Evolutionary conservation across 1,140 invertebrate genomes (phyloP).

Genomic region (Andrena cerasifolii): DNA sequence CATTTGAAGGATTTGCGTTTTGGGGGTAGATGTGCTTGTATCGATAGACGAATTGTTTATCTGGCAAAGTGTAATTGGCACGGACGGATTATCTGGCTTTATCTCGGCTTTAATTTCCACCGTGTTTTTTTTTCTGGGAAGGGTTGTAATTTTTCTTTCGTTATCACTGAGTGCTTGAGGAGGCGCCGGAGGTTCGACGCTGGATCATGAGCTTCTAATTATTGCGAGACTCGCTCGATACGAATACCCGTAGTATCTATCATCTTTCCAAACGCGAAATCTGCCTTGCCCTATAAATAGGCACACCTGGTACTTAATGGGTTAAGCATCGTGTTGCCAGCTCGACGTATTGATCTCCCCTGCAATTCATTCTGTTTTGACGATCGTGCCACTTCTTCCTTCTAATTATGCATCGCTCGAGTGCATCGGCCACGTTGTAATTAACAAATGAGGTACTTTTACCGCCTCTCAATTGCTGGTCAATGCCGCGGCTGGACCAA

Average conservation of each 20-base stretch:
- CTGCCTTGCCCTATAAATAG: conserved; percentile 35
- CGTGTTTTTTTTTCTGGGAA: too few species aligned
- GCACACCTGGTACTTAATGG: conserved; percentile 9
- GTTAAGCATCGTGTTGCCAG: conserved; percentile 37
- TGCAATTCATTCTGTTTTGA: conserved; percentile 41
- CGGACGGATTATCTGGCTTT: too few species aligned
- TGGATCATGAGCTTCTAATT: not conserved
- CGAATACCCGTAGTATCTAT: not conserved
- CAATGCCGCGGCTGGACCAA: not conserved
- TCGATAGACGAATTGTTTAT: too few species aligned
- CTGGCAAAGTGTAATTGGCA: too few species aligned
- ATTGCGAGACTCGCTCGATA: not conserved
- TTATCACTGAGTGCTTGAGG: too few species aligned
- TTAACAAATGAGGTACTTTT: conserved; percentile 26
- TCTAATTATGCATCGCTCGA: conserved; percentile 23
- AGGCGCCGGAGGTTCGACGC: not conserved
- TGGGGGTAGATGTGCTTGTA: too few species aligned
- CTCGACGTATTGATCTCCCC: conserved; percentile 36
- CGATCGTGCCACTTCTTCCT: conserved; percentile 7
- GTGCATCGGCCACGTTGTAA: conserved; percentile 6
- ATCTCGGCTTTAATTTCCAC: too few species aligned
- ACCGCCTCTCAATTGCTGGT: not conserved
- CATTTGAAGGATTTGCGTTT: too few species aligned
- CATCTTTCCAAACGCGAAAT: conserved; percentile 21
- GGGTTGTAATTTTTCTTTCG: too few species aligned